Percentiles rank a stretch among this genome's conserved stretches.
phyloP scores from a whole-genome alignment of 2,113 vertebrate genomes.

The Dascyllus trimaculatus region DNA sequence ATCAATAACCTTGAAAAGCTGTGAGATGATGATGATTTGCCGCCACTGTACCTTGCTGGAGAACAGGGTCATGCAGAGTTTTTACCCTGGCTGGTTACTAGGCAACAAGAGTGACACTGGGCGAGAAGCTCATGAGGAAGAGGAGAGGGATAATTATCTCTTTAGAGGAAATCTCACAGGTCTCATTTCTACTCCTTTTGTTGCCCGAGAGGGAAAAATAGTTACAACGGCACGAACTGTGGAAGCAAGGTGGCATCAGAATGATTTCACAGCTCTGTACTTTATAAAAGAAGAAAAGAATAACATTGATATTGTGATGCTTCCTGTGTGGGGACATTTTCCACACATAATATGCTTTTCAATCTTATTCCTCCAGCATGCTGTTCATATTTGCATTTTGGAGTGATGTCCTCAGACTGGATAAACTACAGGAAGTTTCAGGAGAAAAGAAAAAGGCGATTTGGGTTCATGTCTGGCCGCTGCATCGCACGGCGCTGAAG shows the following conservation, averaged over 20 bases:
- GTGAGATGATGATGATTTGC: constrained; percentile 26
- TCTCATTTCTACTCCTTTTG: constrained; percentile 49
- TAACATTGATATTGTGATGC: not conserved
- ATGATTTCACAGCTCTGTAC: constrained; percentile 16
- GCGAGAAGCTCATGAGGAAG: constrained; percentile 42
- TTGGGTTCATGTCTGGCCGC: not conserved
- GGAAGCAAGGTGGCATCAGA: constrained; percentile 12
- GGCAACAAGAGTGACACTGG: constrained; percentile 61
- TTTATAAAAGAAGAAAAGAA: not conserved
- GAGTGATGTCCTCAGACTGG: not conserved
- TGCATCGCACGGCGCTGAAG: not conserved
- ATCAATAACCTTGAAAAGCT: constrained; percentile 35
- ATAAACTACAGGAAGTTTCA: constrained; percentile 18
- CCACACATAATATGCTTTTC: not conserved
- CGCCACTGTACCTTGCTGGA: constrained; percentile 3
- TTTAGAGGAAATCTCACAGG: constrained; percentile 55
- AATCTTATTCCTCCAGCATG: no score
- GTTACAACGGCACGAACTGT: constrained; percentile 28
- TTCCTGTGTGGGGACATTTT: constrained; percentile 1
- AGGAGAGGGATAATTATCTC: constrained; percentile 60
- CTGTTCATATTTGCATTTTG: constrained; percentile 13
- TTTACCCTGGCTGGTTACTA: constrained; percentile 47
- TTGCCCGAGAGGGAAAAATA: constrained; percentile 9
- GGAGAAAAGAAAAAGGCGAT: not conserved
- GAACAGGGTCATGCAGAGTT: constrained; percentile 28